phyloP scores from a whole-genome alignment of 1,140 invertebrate species.

The Batillaria attramentaria region DNA sequence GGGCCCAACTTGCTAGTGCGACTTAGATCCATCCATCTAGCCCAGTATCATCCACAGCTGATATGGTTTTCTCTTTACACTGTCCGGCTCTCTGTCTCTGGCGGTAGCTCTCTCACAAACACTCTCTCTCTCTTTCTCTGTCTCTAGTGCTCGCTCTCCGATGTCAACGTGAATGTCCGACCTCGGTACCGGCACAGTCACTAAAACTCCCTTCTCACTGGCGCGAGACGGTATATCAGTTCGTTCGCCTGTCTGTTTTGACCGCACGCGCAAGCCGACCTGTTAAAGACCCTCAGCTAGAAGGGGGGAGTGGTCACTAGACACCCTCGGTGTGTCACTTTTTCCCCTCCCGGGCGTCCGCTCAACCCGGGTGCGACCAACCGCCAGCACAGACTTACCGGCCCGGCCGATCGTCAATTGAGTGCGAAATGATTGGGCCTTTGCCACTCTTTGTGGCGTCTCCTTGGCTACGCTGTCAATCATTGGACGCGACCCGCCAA shows the following conservation, averaged over 20 bases:
- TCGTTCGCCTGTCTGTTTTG: not conserved
- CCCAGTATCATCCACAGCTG: not conserved
- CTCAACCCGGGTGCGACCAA: not conserved
- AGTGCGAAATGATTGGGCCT: slow-evolving; percentile 21
- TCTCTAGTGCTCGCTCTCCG: not conserved
- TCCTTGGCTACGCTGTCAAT: slow-evolving; percentile 34
- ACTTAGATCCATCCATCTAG: slow-evolving; percentile 34
- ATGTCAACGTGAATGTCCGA: too few species aligned
- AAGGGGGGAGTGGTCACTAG: slow-evolving; percentile 23
- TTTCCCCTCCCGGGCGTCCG: not conserved
- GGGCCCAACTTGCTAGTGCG: slow-evolving; percentile 33
- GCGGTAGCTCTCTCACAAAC: slow-evolving; percentile 10
- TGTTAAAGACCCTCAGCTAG: not conserved
- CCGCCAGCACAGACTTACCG: not conserved
- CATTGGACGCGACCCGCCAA: slow-evolving; percentile 19
- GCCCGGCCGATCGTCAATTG: slow-evolving; percentile 11
- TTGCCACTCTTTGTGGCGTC: slow-evolving; percentile 1
- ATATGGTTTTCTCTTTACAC: not conserved
- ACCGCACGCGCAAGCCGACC: too few species aligned
- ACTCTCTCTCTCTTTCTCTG: slow-evolving; percentile 16
- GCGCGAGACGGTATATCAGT: too few species aligned
- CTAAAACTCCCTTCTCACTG: too few species aligned
- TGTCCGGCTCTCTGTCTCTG: not conserved
- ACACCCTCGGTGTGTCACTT: slow-evolving; percentile 26
- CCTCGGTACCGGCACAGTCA: too few species aligned